These are phyloP conservation scores for Alligator mississippiensis DNA, from an alignment of 2,113 vertebrate species.

Conservation along the genomic window DNA sequence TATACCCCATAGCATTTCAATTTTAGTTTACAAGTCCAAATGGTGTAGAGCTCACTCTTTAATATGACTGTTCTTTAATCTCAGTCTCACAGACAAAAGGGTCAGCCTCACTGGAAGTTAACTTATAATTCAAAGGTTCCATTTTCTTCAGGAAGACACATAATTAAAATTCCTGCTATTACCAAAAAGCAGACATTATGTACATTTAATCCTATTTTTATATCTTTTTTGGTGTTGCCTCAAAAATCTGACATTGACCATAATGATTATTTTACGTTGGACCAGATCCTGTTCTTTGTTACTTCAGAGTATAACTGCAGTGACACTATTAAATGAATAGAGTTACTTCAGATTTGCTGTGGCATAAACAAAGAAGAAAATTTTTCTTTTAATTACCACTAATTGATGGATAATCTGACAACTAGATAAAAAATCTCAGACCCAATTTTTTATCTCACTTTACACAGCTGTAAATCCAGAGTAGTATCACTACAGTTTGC, in stretches of 20 bases:
- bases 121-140: conserved; percentile 16
- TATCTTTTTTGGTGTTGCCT: conserved; percentile 19
- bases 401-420: not conserved
- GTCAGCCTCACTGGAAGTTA: conserved; percentile 13
- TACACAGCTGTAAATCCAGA: not conserved
- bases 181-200: conserved; percentile 39
- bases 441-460: conserved; percentile 15
- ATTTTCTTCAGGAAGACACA: conserved; percentile 50
- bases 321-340: conserved; percentile 45
- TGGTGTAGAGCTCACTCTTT: not conserved
- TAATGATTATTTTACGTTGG: conserved; percentile 46
- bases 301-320: conserved; percentile 53
- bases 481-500: not conserved
- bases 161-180: conserved; percentile 26
- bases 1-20: not conserved
- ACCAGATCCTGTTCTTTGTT: conserved; percentile 38
- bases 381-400: conserved; percentile 21
- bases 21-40: not conserved
- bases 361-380: not conserved
- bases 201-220: conserved; percentile 49
- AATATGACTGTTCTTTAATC: not conserved
- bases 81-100: not conserved
- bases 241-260: conserved; percentile 34
- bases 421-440: not conserved
- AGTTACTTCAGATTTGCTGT: conserved; percentile 22